Evolutionary conservation across 2,113 vertebrate genomes (phyloP).

Genomic region (Forbesichthys papilliferus): DNA sequence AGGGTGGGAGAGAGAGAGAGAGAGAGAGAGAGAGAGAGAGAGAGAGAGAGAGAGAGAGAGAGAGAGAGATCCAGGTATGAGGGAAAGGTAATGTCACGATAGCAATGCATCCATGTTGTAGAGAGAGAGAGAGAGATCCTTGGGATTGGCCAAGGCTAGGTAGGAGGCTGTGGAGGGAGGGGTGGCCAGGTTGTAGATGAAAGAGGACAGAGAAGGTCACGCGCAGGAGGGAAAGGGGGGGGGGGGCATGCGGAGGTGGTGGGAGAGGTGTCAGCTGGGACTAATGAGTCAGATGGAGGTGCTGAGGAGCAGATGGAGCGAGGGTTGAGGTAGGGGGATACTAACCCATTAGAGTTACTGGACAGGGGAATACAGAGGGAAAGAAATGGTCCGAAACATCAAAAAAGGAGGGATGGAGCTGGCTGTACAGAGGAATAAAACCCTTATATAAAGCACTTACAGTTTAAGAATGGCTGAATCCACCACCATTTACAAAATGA

Average conservation of each 20-base stretch:
- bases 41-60: slow-evolving; percentile 17
- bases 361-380: slow-evolving; percentile 56
- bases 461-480: too few species aligned
- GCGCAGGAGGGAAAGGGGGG: slow-evolving; percentile 15
- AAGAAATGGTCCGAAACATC: slow-evolving; percentile 57
- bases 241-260: slow-evolving; percentile 37
- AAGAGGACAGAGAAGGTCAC: slow-evolving; percentile 47
- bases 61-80: slow-evolving; percentile 3
- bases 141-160: slow-evolving; percentile 9
- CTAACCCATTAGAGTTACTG: slow-evolving; percentile 27
- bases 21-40: slow-evolving; percentile 3
- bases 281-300: slow-evolving; percentile 51
- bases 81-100: slow-evolving; percentile 18
- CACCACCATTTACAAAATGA: not conserved
- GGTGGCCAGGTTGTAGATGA: slow-evolving; percentile 12
- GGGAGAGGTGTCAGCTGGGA: slow-evolving; percentile 27
- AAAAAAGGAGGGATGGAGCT: slow-evolving; percentile 27
- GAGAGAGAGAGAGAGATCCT: slow-evolving; percentile 22
- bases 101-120: slow-evolving; percentile 5
- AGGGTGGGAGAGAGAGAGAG: not conserved
- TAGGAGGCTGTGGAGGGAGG: slow-evolving; percentile 21
- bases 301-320: slow-evolving; percentile 59
- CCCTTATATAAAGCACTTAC: too few species aligned
- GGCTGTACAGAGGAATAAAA: slow-evolving; percentile 58
- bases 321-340: slow-evolving; percentile 36